phyloP scores from a whole-genome alignment of 1,140 invertebrate species.

The Nomia melanderi region DNA sequence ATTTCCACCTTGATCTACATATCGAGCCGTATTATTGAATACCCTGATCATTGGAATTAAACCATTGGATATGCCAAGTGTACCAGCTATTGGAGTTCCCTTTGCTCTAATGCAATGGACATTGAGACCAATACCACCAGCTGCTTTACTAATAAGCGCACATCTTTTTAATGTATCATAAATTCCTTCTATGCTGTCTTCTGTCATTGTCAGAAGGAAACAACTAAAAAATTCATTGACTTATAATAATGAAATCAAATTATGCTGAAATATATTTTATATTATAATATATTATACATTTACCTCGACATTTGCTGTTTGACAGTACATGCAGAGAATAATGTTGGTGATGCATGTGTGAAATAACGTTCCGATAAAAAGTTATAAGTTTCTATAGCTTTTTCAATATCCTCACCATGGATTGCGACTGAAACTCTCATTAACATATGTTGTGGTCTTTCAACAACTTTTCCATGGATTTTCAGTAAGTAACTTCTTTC shows the following conservation, averaged over 20 bases:
- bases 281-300: slow-evolving; percentile 14
- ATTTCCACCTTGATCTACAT: slow-evolving; percentile 99
- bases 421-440: slow-evolving; percentile 99
- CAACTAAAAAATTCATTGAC: slow-evolving; percentile 84
- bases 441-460: slow-evolving; percentile 98
- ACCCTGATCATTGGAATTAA: slow-evolving; percentile 98
- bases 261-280: not conserved
- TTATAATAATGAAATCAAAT: not conserved
- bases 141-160: slow-evolving; percentile 97
- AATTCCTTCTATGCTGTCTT: slow-evolving; percentile 99
- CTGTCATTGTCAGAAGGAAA: slow-evolving; percentile 96
- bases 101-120: slow-evolving; percentile 97
- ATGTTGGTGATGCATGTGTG: slow-evolving; percentile 98
- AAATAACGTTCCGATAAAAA: slow-evolving; percentile 97
- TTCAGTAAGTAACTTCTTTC: slow-evolving; percentile 97
- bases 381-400: slow-evolving; percentile 98
- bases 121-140: slow-evolving; percentile 98
- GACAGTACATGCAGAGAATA: slow-evolving; percentile 97
- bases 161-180: slow-evolving; percentile 97
- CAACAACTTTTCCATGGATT: slow-evolving; percentile 96
- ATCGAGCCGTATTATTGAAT: slow-evolving; percentile 97
- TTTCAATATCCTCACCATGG: slow-evolving; percentile 96
- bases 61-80: slow-evolving; percentile 97
- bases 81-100: slow-evolving; percentile 96
- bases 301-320: slow-evolving; percentile 94